These are phyloP conservation scores for Plecturocebus donacophilus DNA, from an alignment of 2,113 vertebrate genomes.

Conservation along the genomic window DNA sequence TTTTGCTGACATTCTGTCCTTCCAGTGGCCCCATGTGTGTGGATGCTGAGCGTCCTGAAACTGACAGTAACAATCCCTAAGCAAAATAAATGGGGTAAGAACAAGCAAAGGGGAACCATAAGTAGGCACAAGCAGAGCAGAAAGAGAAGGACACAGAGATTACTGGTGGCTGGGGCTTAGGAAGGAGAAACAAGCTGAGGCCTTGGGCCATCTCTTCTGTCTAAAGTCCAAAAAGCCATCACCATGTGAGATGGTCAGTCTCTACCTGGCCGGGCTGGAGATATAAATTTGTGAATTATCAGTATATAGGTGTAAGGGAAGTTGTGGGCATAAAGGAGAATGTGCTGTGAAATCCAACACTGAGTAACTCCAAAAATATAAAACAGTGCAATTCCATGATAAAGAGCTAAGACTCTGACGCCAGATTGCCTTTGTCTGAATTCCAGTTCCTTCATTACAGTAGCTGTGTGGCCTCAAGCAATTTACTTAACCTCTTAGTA, in stretches of 20 bases:
- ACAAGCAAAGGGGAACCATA: neutral
- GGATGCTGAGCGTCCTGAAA: neutral
- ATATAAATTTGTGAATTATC: neutral
- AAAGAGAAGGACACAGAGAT: neutral
- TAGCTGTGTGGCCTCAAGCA: neutral
- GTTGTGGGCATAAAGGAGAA: neutral
- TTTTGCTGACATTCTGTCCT: neutral
- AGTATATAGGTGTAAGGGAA: neutral
- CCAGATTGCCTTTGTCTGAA: neutral
- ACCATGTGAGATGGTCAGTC: too few relatives aligned
- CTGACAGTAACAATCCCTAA: neutral
- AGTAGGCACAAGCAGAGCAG: neutral
- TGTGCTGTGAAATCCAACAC: neutral
- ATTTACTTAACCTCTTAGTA: slow-evolving; percentile 30
- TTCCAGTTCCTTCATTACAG: neutral
- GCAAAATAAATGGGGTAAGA: neutral
- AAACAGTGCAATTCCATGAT: neutral
- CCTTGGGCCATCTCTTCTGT: neutral
- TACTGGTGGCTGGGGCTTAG: neutral
- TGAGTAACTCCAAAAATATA: neutral
- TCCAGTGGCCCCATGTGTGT: neutral
- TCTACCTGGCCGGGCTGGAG: neutral
- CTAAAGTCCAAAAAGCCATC: neutral
- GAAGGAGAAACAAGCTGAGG: neutral
- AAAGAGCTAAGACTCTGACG: neutral